Evolutionary conservation across 2,113 vertebrate genomes (phyloP).

Genomic region (Petrocephalus zakoni): DNA sequence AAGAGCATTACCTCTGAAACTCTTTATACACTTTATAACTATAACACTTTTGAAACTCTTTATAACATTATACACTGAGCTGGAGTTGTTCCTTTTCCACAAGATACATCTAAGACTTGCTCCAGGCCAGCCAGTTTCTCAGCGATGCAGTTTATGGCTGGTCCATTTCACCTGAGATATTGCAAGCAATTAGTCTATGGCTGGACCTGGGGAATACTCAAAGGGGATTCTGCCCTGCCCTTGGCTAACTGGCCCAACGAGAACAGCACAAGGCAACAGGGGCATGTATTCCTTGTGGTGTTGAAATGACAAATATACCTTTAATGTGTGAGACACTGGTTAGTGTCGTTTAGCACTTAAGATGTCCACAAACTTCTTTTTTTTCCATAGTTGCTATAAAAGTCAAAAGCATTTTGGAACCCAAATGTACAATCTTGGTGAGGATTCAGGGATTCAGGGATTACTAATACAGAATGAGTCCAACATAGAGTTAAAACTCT

Average conservation of each 20-base stretch:
- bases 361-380: background rate
- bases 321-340: background rate
- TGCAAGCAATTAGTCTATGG: background rate
- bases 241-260: background rate
- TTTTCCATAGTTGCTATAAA: background rate
- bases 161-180: background rate
- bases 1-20: background rate
- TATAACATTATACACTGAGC: background rate
- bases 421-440: background rate
- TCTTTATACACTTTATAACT: no score
- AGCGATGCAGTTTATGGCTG: background rate
- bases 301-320: background rate
- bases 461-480: background rate
- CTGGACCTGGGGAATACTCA: background rate
- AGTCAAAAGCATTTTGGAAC: background rate
- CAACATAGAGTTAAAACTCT: background rate
- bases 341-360: background rate
- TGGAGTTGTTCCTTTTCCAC: background rate
- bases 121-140: background rate
- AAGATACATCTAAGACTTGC: background rate
- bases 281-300: background rate
- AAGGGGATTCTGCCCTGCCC: background rate
- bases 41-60: background rate
- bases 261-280: background rate
- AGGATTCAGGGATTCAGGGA: background rate